Conservation (phyloP, 2,888 invertebrate species). For the Tricholauxania praeusta region DNA sequence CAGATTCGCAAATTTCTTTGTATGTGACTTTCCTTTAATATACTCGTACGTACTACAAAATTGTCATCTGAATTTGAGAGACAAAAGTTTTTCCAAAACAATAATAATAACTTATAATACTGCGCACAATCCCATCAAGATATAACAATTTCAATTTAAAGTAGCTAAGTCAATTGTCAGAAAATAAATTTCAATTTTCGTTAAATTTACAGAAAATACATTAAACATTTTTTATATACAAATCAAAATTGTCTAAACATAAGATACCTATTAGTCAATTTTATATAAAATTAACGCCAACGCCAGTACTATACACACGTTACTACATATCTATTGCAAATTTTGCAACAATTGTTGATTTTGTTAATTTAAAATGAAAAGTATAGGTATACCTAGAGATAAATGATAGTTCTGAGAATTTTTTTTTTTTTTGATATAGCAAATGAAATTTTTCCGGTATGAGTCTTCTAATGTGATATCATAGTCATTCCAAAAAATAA, state of each 20-base stretch:
- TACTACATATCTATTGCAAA: constrained; percentile 1
- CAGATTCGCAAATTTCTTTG: too few relatives aligned
- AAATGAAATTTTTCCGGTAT: background rate
- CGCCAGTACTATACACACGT: background rate
- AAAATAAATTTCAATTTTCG: too few relatives aligned
- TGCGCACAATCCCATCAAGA: too few relatives aligned
- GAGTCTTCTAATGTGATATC: too few relatives aligned
- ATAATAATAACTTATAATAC: too few relatives aligned
- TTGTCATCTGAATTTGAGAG: too few relatives aligned
- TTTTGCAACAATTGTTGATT: constrained; percentile 15
- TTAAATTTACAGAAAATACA: constrained; percentile 12
- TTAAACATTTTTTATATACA: constrained; percentile 1
- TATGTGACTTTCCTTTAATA: too few relatives aligned
- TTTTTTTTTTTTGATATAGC: constrained; percentile 1
- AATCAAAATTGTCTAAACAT: constrained; percentile 29
- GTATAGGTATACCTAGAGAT: background rate
- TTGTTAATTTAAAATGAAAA: background rate
- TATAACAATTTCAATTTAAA: too few relatives aligned
- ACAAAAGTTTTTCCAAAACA: too few relatives aligned
- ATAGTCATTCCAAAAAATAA: background rate
- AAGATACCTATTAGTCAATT: constrained; percentile 18
- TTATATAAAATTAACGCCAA: constrained; percentile 16
- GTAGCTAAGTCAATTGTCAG: too few relatives aligned
- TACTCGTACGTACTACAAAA: too few relatives aligned
- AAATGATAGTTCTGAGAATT: constrained; percentile 12